Conservation (phyloP, 2,888 invertebrate genomes). For the Leptinotarsa juncta region DNA sequence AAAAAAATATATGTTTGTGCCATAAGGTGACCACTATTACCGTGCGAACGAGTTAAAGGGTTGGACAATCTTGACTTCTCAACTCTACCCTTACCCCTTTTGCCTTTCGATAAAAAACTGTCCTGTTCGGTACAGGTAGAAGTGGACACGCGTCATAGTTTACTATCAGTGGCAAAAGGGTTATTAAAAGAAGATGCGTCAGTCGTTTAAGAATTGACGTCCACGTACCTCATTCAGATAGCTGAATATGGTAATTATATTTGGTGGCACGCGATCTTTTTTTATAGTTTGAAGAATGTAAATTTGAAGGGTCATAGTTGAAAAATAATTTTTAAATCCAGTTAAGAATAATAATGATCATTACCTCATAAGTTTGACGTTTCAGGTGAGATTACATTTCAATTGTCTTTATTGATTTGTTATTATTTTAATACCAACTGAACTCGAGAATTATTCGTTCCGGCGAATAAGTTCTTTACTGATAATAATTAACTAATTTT, state of each 20-base stretch:
- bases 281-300: background rate
- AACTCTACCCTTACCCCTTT: conserved; percentile 26
- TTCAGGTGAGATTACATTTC: too few species aligned
- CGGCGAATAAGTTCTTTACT: too few species aligned
- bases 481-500: too few species aligned
- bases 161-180: conserved; percentile 40
- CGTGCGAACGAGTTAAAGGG: conserved; percentile 30
- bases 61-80: conserved; percentile 9
- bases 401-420: too few species aligned
- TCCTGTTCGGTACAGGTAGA: conserved; percentile 36
- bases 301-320: too few species aligned
- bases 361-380: too few species aligned
- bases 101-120: conserved; percentile 25
- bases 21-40: conserved; percentile 31
- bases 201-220: conserved; percentile 24
- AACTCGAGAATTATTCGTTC: too few species aligned
- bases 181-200: conserved; percentile 59
- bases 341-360: too few species aligned
- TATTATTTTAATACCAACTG: too few species aligned
- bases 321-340: too few species aligned
- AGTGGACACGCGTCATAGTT: conserved; percentile 29
- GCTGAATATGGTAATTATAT: conserved; percentile 33
- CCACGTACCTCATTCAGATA: conserved; percentile 40
- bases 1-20: conserved; percentile 18
- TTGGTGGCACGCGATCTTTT: conserved; percentile 38